phyloP scores from a whole-genome alignment of 2,888 invertebrate species.

The Heteromyza rotundicornis region DNA sequence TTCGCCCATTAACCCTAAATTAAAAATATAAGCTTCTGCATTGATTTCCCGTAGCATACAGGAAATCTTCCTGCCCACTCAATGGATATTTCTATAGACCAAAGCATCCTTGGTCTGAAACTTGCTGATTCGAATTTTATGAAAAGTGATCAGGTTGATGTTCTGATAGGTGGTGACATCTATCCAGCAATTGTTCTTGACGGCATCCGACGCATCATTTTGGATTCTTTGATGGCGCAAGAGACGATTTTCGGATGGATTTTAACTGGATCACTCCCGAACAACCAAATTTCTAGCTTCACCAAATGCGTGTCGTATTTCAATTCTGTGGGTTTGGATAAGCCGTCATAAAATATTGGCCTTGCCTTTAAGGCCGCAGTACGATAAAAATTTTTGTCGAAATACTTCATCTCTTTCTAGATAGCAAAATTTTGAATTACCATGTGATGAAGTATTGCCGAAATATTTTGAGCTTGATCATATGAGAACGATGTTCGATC shows the following conservation, averaged over 20 bases:
- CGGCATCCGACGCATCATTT: not conserved
- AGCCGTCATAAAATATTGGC: not conserved
- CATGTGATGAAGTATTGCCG: too few relatives aligned
- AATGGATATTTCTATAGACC: too few relatives aligned
- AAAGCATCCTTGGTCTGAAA: not conserved
- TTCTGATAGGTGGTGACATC: slow-evolving; percentile 9
- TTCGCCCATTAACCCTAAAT: too few relatives aligned
- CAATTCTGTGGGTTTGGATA: not conserved
- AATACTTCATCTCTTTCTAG: too few relatives aligned
- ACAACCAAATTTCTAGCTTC: not conserved
- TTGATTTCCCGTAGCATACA: too few relatives aligned
- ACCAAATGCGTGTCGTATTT: not conserved
- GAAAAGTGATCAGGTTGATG: not conserved
- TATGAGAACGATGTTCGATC: too few relatives aligned
- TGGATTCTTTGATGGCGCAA: slow-evolving; percentile 21
- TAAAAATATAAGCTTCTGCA: too few relatives aligned
- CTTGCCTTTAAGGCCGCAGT: too few relatives aligned
- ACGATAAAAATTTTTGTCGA: too few relatives aligned
- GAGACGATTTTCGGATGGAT: slow-evolving; percentile 19
- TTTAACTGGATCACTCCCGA: slow-evolving; percentile 10
- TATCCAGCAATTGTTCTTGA: not conserved
- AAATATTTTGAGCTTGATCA: too few relatives aligned
- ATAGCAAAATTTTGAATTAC: too few relatives aligned
- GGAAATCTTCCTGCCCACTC: too few relatives aligned
- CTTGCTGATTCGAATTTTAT: slow-evolving; percentile 4